phyloP scores from a whole-genome alignment of 2,797 vertebrate genomes.

The Trichosurus vulpecula region DNA sequence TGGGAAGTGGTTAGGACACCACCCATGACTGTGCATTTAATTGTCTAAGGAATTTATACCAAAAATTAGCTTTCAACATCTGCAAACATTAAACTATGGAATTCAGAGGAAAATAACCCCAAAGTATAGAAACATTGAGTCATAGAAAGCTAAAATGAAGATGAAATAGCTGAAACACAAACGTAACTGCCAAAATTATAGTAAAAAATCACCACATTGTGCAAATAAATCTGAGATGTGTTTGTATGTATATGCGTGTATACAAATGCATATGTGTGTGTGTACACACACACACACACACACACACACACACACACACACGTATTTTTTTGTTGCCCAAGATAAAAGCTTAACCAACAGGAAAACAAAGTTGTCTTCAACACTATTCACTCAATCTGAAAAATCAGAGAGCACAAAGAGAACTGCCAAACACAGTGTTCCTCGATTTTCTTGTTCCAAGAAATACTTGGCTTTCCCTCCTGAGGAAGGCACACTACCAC shows the following conservation, averaged over 20 bases:
- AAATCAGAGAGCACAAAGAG: constrained; percentile 37
- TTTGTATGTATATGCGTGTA: neutral
- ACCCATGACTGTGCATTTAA: constrained; percentile 77
- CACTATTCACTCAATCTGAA: constrained; percentile 40
- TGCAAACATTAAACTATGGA: constrained; percentile 63
- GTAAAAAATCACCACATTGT: neutral
- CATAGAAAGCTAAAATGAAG: constrained; percentile 39
- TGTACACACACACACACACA: neutral
- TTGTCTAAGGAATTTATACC: constrained; percentile 75
- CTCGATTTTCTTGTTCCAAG: constrained; percentile 29
- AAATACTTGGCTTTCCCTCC: neutral
- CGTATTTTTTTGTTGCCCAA: constrained; percentile 47
- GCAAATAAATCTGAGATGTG: neutral
- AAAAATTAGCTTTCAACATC: constrained; percentile 66
- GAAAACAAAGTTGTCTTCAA: constrained; percentile 7
- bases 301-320: neutral
- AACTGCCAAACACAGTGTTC: neutral
- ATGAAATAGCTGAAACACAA: constrained; percentile 12
- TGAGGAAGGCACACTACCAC: neutral
- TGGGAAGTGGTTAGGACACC: constrained; percentile 60
- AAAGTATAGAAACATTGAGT: constrained; percentile 47
- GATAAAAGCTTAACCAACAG: constrained; percentile 31
- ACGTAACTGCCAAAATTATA: constrained; percentile 8
- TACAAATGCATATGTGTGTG: too few species aligned
- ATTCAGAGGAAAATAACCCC: constrained; percentile 31